Base-by-base conservation (phyloP, 2,888 invertebrate species). In the Fragum fragum region DNA sequence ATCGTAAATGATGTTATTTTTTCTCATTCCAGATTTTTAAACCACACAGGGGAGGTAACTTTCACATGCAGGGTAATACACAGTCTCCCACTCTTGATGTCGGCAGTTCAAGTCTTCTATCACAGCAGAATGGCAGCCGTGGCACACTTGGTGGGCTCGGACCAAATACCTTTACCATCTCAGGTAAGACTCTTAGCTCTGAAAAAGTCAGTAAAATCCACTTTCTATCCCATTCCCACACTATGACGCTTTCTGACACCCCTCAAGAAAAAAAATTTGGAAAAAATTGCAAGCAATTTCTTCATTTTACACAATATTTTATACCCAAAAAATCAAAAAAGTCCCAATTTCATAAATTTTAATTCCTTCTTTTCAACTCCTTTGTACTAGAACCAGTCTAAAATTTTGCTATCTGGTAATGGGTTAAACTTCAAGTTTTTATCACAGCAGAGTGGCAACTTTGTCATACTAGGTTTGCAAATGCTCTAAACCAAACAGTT, bases 371-470 rank as follows among this genome's bases (percentile, higher is more conserved):
- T n/a, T n/a, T n/a, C n/a, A n/a, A n/a, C n/a, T n/a, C n/a, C n/a
- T n/a, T n/a, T n/a, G n/a, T n/a, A n/a, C n/a, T n/a, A n/a, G n/a
- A n/a, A n/a, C n/a, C n/a, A n/a, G n/a, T n/a, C n/a, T n/a, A n/a
- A n/a, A n/a, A n/a, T n/a, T n/a, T n/a, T n/a, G n/a, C n/a, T n/a
- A n/a, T n/a, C n/a, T n/a, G n/a, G n/a, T n/a, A n/a, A n/a, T n/a
- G n/a, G n/a, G n/a, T n/a, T n/a, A n/a, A n/a, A n/a, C n/a, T 95
- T n/a, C 94, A 95, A 72, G 94, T 95, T 42, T 95, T 93, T 93
- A 90, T 86, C 91, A 91, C 21, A 93, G 94, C 84, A 90, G 93
- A 71, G 93, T 95, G 89, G 89, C 95, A 16, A 93, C 94, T 32
- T 94, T 95, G 76, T 94, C 94, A 53, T 95, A 95, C 86, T 89